Conservation (phyloP, 2,797 vertebrate genomes). For the Alfaro cultratus region DNA sequence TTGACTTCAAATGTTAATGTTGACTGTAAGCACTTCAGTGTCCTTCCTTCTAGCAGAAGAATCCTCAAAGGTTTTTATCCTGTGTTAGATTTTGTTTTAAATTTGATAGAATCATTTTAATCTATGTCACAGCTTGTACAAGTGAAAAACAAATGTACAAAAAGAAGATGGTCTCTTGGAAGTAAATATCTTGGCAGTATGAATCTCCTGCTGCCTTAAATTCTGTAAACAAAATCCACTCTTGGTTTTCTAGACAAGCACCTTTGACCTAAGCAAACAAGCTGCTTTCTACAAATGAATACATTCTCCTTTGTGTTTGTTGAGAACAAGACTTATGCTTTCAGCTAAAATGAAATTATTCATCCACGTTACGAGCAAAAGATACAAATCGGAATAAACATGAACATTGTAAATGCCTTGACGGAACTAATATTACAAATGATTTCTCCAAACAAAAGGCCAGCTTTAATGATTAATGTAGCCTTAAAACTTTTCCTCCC, state of each 20-base stretch:
- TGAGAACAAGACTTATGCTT: background rate
- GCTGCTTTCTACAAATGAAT: background rate
- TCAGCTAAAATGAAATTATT: background rate
- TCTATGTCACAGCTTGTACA: background rate
- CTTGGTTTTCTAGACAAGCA: background rate
- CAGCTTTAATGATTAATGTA: background rate
- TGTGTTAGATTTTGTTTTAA: background rate
- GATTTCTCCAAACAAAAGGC: background rate
- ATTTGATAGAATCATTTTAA: background rate
- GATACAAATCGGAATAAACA: background rate
- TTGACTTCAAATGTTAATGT: constrained; percentile 15
- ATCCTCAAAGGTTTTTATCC: background rate
- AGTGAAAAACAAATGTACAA: background rate
- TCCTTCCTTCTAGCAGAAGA: background rate
- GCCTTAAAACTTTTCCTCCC: background rate
- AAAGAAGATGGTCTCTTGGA: background rate
- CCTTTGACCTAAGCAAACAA: background rate
- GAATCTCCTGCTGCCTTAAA: background rate
- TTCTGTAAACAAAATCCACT: background rate
- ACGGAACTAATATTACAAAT: background rate
- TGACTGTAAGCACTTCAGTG: background rate
- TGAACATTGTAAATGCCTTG: background rate
- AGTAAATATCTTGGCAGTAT: background rate
- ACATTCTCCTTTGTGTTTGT: background rate
- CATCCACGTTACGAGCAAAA: background rate